phyloP scores from a whole-genome alignment of 2,797 vertebrate genomes.

The Dipus sagitta region DNA sequence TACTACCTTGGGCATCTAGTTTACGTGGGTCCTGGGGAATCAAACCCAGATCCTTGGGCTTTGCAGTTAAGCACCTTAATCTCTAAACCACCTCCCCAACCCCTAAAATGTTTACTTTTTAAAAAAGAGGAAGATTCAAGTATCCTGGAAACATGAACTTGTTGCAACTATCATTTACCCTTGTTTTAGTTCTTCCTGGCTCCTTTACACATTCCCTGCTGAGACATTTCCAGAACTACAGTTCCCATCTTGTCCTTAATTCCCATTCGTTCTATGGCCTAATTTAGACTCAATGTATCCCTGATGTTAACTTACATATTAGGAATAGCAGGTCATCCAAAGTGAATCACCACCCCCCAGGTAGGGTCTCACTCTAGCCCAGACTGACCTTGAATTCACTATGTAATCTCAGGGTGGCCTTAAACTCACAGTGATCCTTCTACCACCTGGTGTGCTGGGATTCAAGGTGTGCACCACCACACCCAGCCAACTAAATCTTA shows the following conservation, averaged over 20 bases:
- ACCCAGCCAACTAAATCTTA: neutral
- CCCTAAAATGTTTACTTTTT: neutral
- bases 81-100: too few species aligned
- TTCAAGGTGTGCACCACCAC: too few species aligned
- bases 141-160: slow-evolving; percentile 40
- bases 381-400: too few species aligned
- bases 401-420: too few species aligned
- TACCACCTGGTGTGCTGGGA: too few species aligned
- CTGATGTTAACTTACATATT: neutral
- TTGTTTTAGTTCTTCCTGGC: neutral
- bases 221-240: slow-evolving; percentile 7
- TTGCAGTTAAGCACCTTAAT: too few species aligned
- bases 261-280: neutral
- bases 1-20: too few species aligned
- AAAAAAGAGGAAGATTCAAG: slow-evolving; percentile 21
- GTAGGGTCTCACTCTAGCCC: too few species aligned
- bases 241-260: neutral
- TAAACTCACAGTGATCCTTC: too few species aligned
- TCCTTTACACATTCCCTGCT: neutral
- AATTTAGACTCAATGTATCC: neutral
- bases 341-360: neutral
- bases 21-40: too few species aligned
- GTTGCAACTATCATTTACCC: neutral
- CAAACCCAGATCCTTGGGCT: too few species aligned
- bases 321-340: neutral